Evolutionary conservation across 2,797 vertebrate species (phyloP).

Genomic region (Parambassis ranga): DNA sequence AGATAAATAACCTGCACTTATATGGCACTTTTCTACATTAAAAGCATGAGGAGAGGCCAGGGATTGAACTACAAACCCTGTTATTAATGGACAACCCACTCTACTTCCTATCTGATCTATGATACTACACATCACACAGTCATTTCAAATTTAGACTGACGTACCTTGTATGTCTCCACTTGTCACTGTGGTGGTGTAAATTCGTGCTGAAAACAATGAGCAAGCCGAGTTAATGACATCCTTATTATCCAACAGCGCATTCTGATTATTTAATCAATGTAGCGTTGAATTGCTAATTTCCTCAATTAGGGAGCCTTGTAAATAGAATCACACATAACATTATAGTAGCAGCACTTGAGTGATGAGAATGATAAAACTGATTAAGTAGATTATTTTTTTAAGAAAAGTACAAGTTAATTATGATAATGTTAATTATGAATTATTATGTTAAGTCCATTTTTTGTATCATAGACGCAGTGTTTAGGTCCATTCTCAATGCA

Average conservation of each 20-base stretch:
- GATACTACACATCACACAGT: neutral
- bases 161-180: constrained; percentile 89
- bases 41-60: too few species aligned
- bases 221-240: constrained; percentile 38
- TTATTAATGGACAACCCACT: too few species aligned
- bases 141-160: constrained; percentile 35
- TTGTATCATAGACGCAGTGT: too few species aligned
- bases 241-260: constrained; percentile 36
- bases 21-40: too few species aligned
- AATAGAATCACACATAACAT: constrained; percentile 21
- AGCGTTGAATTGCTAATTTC: constrained; percentile 29
- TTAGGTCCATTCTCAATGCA: too few species aligned
- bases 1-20: too few species aligned
- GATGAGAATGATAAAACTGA: neutral
- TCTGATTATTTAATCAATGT: constrained; percentile 54
- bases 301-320: constrained; percentile 13
- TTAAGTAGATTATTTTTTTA: neutral
- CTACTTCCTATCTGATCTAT: neutral
- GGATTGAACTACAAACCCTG: too few species aligned
- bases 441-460: too few species aligned
- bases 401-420: too few species aligned
- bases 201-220: constrained; percentile 84
- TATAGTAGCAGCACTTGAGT: constrained; percentile 1
- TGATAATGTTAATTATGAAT: too few species aligned
- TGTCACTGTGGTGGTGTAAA: constrained; percentile 91